Conservation (phyloP, 1,140 invertebrate species). For the Holotrichia oblita region DNA sequence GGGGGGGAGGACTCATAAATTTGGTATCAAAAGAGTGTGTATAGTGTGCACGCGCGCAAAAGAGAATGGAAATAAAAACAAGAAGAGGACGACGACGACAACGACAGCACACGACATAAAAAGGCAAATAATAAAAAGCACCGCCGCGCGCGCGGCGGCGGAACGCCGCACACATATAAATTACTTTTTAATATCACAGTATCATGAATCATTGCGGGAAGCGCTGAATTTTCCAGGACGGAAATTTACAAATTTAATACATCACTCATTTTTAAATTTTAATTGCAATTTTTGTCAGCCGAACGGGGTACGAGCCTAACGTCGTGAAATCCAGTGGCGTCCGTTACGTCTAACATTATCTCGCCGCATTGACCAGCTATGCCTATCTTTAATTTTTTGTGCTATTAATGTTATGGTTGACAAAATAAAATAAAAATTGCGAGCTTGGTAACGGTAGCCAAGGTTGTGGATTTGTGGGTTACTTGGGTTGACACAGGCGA, state of each 20-base stretch:
- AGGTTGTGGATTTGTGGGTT: no score
- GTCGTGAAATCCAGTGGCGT: background rate
- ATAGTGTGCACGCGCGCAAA: background rate
- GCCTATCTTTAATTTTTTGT: no score
- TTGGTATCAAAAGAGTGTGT: background rate
- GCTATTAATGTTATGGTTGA: no score
- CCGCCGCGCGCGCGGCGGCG: constrained; percentile 36
- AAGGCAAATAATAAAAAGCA: constrained; percentile 52
- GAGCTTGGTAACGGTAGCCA: no score
- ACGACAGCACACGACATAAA: constrained; percentile 48
- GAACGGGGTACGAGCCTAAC: background rate
- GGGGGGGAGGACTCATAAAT: background rate
- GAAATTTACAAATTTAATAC: constrained; percentile 45
- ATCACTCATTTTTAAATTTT: constrained; percentile 37
- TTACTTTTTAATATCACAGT: constrained; percentile 60
- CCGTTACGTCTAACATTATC: background rate
- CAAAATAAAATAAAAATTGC: no score
- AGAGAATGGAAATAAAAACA: background rate
- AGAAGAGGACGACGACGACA: background rate
- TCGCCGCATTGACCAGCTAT: no score
- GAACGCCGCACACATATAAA: constrained; percentile 56
- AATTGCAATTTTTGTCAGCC: constrained; percentile 18
- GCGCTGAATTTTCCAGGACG: constrained; percentile 50
- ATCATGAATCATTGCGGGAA: constrained; percentile 57
- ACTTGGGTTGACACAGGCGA: no score